Evolutionary conservation across 2,797 vertebrate genomes (phyloP).

Genomic region (Platyrinchus mystaceus): DNA sequence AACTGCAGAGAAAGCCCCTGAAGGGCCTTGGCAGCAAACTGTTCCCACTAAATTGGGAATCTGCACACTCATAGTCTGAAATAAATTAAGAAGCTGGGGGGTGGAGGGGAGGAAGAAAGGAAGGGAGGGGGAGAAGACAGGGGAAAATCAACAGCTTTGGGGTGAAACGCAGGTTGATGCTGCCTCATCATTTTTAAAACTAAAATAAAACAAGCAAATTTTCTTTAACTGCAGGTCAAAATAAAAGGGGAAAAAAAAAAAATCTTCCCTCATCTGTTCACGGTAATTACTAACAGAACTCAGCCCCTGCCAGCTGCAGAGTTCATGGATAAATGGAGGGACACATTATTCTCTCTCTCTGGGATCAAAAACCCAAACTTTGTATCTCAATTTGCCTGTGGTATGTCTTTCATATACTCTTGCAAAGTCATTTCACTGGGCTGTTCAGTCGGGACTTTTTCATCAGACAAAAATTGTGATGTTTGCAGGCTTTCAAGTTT

Average conservation of each 20-base stretch:
- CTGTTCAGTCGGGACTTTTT: slow-evolving; percentile 30
- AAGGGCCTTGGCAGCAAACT: slow-evolving; percentile 75
- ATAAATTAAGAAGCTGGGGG: slow-evolving; percentile 76
- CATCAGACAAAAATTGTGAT: slow-evolving; percentile 57
- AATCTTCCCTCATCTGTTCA: slow-evolving; percentile 76
- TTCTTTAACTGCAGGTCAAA: slow-evolving; percentile 81
- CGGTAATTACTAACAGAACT: slow-evolving; percentile 79
- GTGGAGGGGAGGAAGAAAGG: slow-evolving; percentile 37
- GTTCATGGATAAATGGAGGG: slow-evolving; percentile 78
- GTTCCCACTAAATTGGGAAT: slow-evolving; percentile 75
- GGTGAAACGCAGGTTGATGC: slow-evolving; percentile 78
- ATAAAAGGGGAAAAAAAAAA: slow-evolving; percentile 60
- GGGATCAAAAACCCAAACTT: slow-evolving; percentile 72
- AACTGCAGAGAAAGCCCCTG: slow-evolving; percentile 75
- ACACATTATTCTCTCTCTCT: slow-evolving; percentile 74
- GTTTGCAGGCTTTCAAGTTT: slow-evolving; percentile 58
- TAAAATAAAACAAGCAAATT: slow-evolving; percentile 82
- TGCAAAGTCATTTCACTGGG: slow-evolving; percentile 59
- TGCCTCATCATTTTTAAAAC: slow-evolving; percentile 79
- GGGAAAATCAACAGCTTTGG: slow-evolving; percentile 76
- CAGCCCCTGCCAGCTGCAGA: slow-evolving; percentile 75
- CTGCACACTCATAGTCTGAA: slow-evolving; percentile 76
- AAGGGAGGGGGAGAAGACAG: slow-evolving; percentile 10
- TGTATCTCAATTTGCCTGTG: slow-evolving; percentile 61
- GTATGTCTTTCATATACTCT: slow-evolving; percentile 71